Evolutionary conservation across 2,113 vertebrate species (phyloP).

Genomic region (Edolisoma coerulescens): DNA sequence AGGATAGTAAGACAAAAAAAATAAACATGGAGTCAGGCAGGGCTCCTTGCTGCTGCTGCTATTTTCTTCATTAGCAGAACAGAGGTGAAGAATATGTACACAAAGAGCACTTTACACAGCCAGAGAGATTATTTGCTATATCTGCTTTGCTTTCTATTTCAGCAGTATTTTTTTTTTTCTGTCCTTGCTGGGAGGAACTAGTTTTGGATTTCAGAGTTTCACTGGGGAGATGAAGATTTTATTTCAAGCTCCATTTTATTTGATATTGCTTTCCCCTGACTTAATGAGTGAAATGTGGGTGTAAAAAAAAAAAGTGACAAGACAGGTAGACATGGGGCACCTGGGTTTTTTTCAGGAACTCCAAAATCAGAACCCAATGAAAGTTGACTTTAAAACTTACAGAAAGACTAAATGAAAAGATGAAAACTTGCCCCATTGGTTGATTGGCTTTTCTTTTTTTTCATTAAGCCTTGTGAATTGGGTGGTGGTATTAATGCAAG

Average conservation of each 20-base stretch:
- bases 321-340: background rate
- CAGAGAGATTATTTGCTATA: background rate
- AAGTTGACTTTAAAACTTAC: background rate
- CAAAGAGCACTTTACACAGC: background rate
- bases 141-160: background rate
- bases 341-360: background rate
- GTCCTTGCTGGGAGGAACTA: background rate
- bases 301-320: background rate
- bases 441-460: background rate
- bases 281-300: background rate
- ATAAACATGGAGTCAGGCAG: background rate
- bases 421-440: background rate
- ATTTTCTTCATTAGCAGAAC: background rate
- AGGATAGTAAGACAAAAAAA: background rate
- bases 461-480: background rate
- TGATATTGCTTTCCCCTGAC: background rate
- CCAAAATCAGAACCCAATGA: background rate
- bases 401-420: background rate
- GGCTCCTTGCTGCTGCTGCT: background rate
- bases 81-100: background rate
- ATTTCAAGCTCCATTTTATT: background rate
- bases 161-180: background rate
- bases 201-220: background rate
- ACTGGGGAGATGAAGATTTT: background rate
- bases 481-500: background rate